These are phyloP conservation scores for Gymnoscopelus microlampas DNA, from an alignment of 2,797 vertebrate species.

Conservation along the genomic window DNA sequence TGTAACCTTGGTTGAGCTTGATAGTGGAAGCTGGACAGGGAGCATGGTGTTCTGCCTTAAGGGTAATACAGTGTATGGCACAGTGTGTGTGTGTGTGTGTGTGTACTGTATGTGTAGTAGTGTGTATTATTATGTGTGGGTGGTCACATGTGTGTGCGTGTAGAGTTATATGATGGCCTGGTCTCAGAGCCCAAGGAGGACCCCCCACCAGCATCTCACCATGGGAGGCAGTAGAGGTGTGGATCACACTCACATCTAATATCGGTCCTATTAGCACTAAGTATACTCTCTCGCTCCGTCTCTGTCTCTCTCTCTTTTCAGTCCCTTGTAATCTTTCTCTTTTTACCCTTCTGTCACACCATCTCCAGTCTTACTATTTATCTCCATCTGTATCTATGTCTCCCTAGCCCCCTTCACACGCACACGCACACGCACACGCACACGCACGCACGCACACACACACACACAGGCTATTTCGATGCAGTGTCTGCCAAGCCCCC, in stretches of 20 bases:
- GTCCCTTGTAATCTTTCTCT: conserved; percentile 4
- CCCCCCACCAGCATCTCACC: conserved; percentile 58
- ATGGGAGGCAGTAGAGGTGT: conserved; percentile 49
- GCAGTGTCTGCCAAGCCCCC: conserved; percentile 21
- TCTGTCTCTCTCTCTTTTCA: conserved; percentile 4
- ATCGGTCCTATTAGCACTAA: conserved; percentile 31
- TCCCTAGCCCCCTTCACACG: neutral
- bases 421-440: no score
- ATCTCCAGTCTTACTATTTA: neutral
- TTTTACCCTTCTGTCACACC: conserved; percentile 2
- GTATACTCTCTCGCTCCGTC: conserved; percentile 5
- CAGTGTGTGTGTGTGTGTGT: conserved; percentile 44
- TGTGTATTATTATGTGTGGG: conserved; percentile 14
- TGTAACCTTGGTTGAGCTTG: conserved; percentile 82
- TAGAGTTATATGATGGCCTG: conserved; percentile 30
- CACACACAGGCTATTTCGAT: conserved; percentile 6
- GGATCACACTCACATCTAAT: conserved; percentile 51
- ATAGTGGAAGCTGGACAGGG: conserved; percentile 54
- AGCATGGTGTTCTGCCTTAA: conserved; percentile 69
- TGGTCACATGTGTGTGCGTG: conserved; percentile 12
- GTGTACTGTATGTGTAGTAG: conserved; percentile 20
- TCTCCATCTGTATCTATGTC: neutral
- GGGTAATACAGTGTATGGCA: conserved; percentile 52
- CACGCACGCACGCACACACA: neutral
- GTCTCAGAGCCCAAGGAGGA: conserved; percentile 44